A percentile compares a stretch with the other conserved stretches of the same genome.
phyloP scores from a whole-genome alignment of 2,888 invertebrate genomes.

The Fragum fragum region DNA sequence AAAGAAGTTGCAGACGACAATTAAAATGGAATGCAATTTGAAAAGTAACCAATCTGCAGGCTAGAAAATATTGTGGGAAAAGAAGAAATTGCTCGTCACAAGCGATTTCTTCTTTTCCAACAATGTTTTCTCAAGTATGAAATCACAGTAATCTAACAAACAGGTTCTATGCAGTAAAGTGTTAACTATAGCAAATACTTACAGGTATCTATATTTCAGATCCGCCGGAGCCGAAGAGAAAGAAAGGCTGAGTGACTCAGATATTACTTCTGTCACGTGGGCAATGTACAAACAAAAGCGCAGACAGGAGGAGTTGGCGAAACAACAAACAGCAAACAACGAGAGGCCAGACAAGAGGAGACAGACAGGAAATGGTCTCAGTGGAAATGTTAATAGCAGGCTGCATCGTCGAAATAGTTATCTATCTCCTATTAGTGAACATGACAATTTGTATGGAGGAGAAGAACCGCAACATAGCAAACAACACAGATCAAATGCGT shows the following conservation, averaged over 20 bases:
- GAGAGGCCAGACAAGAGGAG: conserved; percentile 29
- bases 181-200: no score
- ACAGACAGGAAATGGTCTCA: conserved; percentile 8
- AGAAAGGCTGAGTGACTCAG: conserved; percentile 59
- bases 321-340: conserved; percentile 15
- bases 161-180: neutral
- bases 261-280: conserved; percentile 70
- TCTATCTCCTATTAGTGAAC: conserved; percentile 45
- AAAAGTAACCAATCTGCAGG: no score
- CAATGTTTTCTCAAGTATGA: no score
- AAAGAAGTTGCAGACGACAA: no score
- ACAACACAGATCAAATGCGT: neutral
- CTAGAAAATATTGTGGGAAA: no score
- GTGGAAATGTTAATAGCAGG: conserved; percentile 47
- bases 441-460: neutral
- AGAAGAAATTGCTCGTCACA: no score
- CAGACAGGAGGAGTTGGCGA: conserved; percentile 38
- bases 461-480: neutral
- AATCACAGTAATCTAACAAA: no score
- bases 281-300: conserved; percentile 58
- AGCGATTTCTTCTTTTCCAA: no score
- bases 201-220: neutral
- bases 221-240: neutral
- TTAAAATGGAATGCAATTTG: no score
- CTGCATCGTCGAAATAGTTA: conserved; percentile 38